phyloP scores from a whole-genome alignment of 2,888 invertebrate species.

The Cephalotes varians region DNA sequence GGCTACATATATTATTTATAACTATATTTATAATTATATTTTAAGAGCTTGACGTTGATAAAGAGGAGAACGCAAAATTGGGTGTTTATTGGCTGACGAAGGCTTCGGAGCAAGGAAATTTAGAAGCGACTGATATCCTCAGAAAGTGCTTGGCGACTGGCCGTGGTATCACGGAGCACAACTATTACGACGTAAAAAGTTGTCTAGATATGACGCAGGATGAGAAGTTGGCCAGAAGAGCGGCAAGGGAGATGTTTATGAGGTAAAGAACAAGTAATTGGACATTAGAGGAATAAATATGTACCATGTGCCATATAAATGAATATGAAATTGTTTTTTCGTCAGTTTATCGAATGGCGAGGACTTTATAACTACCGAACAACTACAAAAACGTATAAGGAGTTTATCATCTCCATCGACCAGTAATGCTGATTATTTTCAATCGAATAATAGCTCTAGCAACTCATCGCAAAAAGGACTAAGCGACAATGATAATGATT shows the following conservation, averaged over 20 bases:
- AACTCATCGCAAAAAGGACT: constrained; percentile 73
- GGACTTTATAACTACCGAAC: constrained; percentile 94
- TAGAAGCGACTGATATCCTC: constrained; percentile 93
- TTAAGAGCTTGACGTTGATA: constrained; percentile 89
- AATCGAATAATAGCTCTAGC: constrained; percentile 55
- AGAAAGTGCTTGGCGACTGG: constrained; percentile 91
- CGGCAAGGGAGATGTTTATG: constrained; percentile 95
- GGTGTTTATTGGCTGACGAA: constrained; percentile 97
- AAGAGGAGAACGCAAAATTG: constrained; percentile 92
- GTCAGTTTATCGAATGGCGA: constrained; percentile 93
- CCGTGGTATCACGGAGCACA: constrained; percentile 91
- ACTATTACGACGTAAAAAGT: constrained; percentile 91
- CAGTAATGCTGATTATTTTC: constrained; percentile 60
- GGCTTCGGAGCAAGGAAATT: constrained; percentile 96
- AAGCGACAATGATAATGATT: constrained; percentile 72
- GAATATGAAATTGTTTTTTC: constrained; percentile 35
- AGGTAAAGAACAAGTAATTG: constrained; percentile 86
- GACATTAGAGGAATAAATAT: not conserved
- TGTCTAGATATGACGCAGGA: constrained; percentile 94
- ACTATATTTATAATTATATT: constrained; percentile 8
- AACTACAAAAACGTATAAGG: constrained; percentile 91
- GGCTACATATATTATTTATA: not conserved
- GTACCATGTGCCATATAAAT: not conserved
- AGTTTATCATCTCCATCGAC: constrained; percentile 85
- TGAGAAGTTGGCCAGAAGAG: constrained; percentile 95